Evolutionary conservation across 2,113 vertebrate species (phyloP), one percentile per base, ranked within the genome.

Genomic region (Anthoscopus minutus): DNA sequence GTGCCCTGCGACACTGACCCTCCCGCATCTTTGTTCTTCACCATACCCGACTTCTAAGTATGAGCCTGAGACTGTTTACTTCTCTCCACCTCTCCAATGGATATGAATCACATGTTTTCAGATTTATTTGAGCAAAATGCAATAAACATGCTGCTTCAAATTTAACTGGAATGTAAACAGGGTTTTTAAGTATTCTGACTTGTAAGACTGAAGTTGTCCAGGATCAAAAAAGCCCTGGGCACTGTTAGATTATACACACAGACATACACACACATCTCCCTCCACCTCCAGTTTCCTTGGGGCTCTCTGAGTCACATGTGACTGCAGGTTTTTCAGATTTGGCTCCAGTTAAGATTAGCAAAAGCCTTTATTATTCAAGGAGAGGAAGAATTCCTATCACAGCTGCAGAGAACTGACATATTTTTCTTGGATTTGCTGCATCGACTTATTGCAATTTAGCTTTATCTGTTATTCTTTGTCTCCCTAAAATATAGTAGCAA

Each of bases 51-150:
- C 24, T 50, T 50, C 48, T 25, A 50, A 50, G 48, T 50, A 50
- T 50, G 48, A 50, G 48, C 48, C 48, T 50, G 48, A n/a, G n/a
- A n/a, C n/a, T n/a, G n/a, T n/a, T 47, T 47, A 47, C 48, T 50
- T 50, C 48, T 50, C 24, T 50, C 23, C 48, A 24, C 25, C 48
- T 50, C 48, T 50, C 48, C 12, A 13, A 50, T 23, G 24, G 48
- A 50, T 50, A 50, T 50, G 22, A 50, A 25, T 50, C 48, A 50
- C 48, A 50, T n/a, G n/a, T 50, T 99, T 99, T 99, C 96, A 97
- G 98, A 99, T 99, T 99, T 99, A 99, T 99, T 99, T 99, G 98
- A 99, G 98, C 98, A 98, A 99, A 98, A 99, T 96, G 98, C 98
- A 98, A 98, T 99, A 99, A 99, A 99, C 98, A 98, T 97, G 98